These are phyloP conservation scores for Hirundo rustica DNA, from an alignment of 2,797 vertebrate species.

Conservation along the genomic window DNA sequence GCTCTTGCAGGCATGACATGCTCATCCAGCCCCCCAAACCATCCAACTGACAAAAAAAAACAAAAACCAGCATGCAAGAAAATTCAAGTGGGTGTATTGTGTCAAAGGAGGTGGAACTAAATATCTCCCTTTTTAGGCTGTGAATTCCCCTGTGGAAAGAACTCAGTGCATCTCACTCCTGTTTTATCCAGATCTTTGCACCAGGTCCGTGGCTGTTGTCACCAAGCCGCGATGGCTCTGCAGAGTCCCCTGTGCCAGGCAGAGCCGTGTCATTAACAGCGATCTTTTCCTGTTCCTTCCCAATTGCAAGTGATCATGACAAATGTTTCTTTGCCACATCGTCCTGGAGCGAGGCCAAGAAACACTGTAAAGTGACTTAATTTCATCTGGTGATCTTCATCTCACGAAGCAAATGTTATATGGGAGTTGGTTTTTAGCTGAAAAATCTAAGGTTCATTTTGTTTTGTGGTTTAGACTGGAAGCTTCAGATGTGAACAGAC, in stretches of 20 bases:
- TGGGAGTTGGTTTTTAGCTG: background rate
- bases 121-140: background rate
- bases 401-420: background rate
- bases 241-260: background rate
- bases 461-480: background rate
- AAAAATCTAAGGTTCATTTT: background rate
- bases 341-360: background rate
- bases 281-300: background rate
- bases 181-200: accelerated
- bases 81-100: background rate
- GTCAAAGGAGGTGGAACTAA: background rate
- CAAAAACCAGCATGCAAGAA: background rate
- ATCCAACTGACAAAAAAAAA: background rate
- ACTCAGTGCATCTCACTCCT: background rate
- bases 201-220: accelerated
- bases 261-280: background rate
- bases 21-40: background rate
- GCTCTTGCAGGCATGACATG: background rate
- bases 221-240: background rate
- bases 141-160: background rate
- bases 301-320: background rate
- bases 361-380: background rate
- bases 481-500: background rate
- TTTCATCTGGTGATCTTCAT: conserved; percentile 5
- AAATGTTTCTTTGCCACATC: background rate